Base-by-base conservation (phyloP, 1,140 invertebrate species). In the Euura lappo region DNA sequence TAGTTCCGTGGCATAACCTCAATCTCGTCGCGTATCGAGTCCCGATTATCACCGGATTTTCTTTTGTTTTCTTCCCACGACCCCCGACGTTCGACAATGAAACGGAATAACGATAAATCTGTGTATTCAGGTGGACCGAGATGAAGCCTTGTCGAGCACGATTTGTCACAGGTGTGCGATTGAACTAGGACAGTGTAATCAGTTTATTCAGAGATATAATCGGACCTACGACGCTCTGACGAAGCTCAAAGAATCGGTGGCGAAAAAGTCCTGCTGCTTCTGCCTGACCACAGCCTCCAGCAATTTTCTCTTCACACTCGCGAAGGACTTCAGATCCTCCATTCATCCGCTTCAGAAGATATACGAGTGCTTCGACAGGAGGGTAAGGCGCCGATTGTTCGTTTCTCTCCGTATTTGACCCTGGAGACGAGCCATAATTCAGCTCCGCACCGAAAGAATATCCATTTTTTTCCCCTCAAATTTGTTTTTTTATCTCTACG, bases 151-250 rank as follows among this genome's bases (percentile, higher is more conserved):
- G 6, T 81, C 75, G 28, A 81, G 67, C 65, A 84, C 85, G 45
- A 78, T 88, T 64, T 88, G 87, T 74, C 82, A 87, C 68, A 87
- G 86, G 72, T 88, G 87, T 75, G 85, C 80, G 10, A 86, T 81
- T n/a, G 87, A 88, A 69, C 77, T 87, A 28, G 81, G 83, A 6
- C 81, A 86, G 69, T 88, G 86, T 42, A 78, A 75, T 5, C 73
- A 76, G n/a, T 87, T 88, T 80, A 67, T 88, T n/a, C 71, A 81
- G 13, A 87, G 83, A 43, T 81, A 79, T 44, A 84, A 78, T 73
- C 51, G 74, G 6, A 71, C 77, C 10, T 70, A 66, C 51, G 75
- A 76, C 11, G 11, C 1, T 6, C 5, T 2, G 7, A 70, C 42
- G 28, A 10, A 44, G 2, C 3, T 45, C 3, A 70, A 70, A 10